phyloP scores from a whole-genome alignment of 1,140 invertebrate species.

The Homarus americanus region DNA sequence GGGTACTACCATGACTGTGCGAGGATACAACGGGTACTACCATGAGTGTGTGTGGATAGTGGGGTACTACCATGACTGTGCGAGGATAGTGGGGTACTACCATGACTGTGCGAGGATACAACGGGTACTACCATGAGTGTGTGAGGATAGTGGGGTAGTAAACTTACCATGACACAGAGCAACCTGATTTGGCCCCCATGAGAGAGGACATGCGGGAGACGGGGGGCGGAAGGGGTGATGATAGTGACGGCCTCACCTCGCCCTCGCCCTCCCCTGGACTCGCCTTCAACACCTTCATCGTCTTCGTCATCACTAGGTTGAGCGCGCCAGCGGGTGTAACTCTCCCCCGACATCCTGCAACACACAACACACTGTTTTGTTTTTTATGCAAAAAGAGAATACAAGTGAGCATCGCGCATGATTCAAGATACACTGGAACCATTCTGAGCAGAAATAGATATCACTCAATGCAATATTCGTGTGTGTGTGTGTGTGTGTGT shows the following conservation, averaged over 20 bases:
- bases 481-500: not conserved
- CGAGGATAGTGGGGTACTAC: not conserved
- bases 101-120: not conserved
- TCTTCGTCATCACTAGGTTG: conserved; percentile 18
- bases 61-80: not conserved
- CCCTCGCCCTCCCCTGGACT: not conserved
- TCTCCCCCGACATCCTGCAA: conserved; percentile 28
- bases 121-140: not conserved
- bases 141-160: not conserved
- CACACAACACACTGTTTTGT: not conserved
- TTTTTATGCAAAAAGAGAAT: too few relatives aligned
- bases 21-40: not conserved
- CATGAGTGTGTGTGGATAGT: not conserved
- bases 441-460: too few relatives aligned
- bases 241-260: conserved; percentile 17
- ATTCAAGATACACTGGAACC: too few relatives aligned
- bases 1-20: not conserved
- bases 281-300: not conserved
- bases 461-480: too few relatives aligned
- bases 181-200: conserved; percentile 32
- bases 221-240: not conserved
- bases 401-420: too few relatives aligned
- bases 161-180: conserved; percentile 19
- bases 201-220: not conserved
- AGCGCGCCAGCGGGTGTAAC: conserved; percentile 46